Evolutionary conservation across 2,797 vertebrate species (phyloP), one percentile per base, ranked within the genome.

Genomic region (Selene dorsalis): DNA sequence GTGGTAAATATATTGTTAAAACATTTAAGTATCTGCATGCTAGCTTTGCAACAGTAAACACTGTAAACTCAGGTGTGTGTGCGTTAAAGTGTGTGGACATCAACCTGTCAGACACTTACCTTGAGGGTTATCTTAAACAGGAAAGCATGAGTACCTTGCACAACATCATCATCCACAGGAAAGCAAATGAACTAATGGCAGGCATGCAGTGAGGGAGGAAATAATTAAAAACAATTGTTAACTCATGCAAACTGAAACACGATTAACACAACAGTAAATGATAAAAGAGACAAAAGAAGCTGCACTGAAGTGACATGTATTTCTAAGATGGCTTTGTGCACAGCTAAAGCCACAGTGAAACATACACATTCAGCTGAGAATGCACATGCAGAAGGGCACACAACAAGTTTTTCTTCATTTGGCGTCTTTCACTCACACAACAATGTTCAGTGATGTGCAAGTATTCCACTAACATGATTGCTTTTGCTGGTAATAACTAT

Each of bases 101-200:
- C 14, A 69, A 38, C 26, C 59, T 2, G 0, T 32, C 17, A 52
- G 20, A 60, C 26, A 82, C 91, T 90, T 81, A 92, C 90, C 91
- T 88, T 41, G 18, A 68, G 35, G 41, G 58, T 18, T 56, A 43
- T 24, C 60, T 68, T 18, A 73, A 88, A 55, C 35, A 80, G 55
- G 75, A 39, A 84, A 86, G 41, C 76, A 83, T 75, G 87, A 90
- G 82, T 86, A 88, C 56, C 58, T 66, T 87, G 73, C 84, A 84
- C 67, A 89, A 83, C 79, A 89, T 84, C 79, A 79, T 76, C 78
- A 88, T 83, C 93, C 92, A 85, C 84, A 76, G 86, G 77, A 89
- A 84, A 88, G 87, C 83, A 93, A 90, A 92, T 82, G 48, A 88
- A 88, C 88, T 92, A 86, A 88, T 50, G 83, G 89, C 18, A 47